phyloP scores from a whole-genome alignment of 2,113 vertebrate genomes.

The Cettia cetti region DNA sequence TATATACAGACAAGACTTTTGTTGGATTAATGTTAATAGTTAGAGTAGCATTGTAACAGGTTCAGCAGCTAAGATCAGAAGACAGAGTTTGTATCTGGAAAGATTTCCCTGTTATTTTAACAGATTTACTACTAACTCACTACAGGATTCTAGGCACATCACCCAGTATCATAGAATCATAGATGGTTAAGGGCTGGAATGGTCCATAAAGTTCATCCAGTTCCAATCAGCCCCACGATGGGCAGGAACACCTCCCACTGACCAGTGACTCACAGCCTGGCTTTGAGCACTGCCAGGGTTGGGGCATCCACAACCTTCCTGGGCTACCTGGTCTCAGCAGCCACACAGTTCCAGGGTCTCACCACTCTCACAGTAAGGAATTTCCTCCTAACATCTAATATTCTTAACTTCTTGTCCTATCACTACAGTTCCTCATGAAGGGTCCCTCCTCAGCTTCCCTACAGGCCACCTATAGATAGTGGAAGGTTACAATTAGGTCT shows the following conservation, averaged over 20 bases:
- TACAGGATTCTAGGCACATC: background rate
- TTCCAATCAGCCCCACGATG: accelerated
- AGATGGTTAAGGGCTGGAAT: background rate
- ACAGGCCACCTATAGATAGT: background rate
- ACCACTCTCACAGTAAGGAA: background rate
- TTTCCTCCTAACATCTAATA: background rate
- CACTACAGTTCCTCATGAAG: background rate
- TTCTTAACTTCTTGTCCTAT: background rate
- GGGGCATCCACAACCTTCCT: background rate
- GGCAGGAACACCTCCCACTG: background rate
- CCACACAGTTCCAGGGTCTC: background rate
- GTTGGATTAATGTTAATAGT: background rate
- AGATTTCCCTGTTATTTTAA: background rate
- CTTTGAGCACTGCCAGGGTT: background rate
- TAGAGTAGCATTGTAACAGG: background rate
- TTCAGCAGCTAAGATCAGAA: background rate
- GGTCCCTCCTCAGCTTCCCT: background rate
- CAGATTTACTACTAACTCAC: background rate
- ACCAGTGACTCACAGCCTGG: background rate
- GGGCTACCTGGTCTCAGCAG: background rate
- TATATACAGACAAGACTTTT: background rate
- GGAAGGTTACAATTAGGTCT: too few species aligned
- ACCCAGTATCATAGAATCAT: background rate
- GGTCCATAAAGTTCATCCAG: background rate
- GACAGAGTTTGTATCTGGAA: background rate